Base-by-base conservation (phyloP, 2,888 invertebrate genomes). In the Zelleria hepariella region DNA sequence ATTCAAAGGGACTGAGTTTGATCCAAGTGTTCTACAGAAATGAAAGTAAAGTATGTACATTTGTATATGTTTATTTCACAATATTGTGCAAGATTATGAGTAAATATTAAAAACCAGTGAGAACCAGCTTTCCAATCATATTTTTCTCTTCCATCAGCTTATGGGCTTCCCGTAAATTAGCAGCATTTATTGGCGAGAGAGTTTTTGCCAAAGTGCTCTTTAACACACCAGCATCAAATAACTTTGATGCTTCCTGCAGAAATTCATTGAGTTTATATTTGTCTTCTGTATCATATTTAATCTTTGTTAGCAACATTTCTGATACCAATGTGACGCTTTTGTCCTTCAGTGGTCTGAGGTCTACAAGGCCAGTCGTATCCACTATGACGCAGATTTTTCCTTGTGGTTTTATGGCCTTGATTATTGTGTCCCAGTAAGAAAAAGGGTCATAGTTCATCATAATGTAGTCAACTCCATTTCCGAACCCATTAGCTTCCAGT, bases 1-100 rank as follows among this genome's bases (percentile, higher is more conserved):
- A 0, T 97, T 97, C 73, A 91, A 91, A 73, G 96, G 96, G n/a
- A 91, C 91, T 70, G 92, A 94, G 6, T 96, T 94, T 82, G 95
- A 97, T 83, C 95, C 96, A 0, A 91, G 69, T 66, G 66, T 86
- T 10, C 65, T 87, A 6, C 64, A 67, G 5, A 57, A 57, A 47
- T 57, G 26, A 57, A 42, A 49, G 25, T 56, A 52, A 58, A 58
- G 49, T 49, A 49, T 49, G 49, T 15, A 15, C 49, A n/a, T 49
- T 49, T 20, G 18, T 20, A 18, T 49, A 7, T 48, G 5, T 2
- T 21, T 7, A 7, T 49, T 21, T 42, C 2, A 21, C 51, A 10
- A 51, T 51, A 20, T 32, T 15, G 6, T 27, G 21, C n/a, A 57
- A 62, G 32, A 10, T 48, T 53, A 58, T 8, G 18, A 5, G n/a